Evolutionary conservation across 2,888 invertebrate genomes (phyloP).

Genomic region (Panzeria rudis): DNA sequence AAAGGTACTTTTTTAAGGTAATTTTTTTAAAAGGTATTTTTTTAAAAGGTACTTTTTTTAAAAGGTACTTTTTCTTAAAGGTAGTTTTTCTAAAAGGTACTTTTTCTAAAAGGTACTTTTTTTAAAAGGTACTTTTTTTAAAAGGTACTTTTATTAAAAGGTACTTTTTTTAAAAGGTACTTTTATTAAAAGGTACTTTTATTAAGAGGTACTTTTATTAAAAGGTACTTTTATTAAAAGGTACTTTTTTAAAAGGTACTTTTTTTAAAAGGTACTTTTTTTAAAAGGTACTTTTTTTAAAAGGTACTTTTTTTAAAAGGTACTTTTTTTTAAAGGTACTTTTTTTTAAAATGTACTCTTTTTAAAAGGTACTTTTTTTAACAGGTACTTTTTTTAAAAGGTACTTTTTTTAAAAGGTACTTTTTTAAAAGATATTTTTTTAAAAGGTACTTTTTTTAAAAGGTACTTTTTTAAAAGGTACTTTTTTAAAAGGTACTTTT

Average conservation of each 20-base stretch:
- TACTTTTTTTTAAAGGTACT: too few species aligned
- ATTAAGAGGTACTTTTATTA: background rate
- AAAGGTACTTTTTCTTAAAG: background rate
- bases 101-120: background rate
- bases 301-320: too few species aligned
- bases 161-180: background rate
- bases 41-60: background rate
- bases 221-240: background rate
- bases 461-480: too few species aligned
- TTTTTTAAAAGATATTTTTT: too few species aligned
- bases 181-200: background rate
- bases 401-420: too few species aligned
- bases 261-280: conserved; percentile 9
- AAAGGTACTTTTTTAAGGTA: background rate
- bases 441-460: background rate
- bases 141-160: background rate
- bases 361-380: too few species aligned
- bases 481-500: background rate
- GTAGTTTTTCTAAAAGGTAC: background rate
- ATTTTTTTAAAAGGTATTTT: too few species aligned
- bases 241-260: background rate
- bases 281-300: conserved; percentile 36
- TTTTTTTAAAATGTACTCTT: too few species aligned
- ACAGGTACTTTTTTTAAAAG: too few species aligned
- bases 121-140: background rate